phyloP scores from a whole-genome alignment of 2,888 invertebrate species.

The Trichogramma dendrolimi region DNA sequence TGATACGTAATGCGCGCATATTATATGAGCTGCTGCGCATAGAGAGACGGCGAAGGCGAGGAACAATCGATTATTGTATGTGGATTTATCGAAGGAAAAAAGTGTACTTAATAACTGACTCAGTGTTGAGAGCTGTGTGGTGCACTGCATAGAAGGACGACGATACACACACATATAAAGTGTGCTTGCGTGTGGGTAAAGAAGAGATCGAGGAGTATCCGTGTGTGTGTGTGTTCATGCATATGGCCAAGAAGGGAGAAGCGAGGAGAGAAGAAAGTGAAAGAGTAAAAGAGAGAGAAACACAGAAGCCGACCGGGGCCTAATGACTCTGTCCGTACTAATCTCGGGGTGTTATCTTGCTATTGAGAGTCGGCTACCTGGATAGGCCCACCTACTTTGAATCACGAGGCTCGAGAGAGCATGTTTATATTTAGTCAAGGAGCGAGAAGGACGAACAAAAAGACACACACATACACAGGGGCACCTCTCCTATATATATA shows the following conservation, averaged over 20 bases:
- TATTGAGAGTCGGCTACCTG: conserved; percentile 45
- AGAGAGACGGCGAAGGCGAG: too few species aligned
- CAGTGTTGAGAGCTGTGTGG: too few species aligned
- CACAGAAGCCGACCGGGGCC: conserved; percentile 52
- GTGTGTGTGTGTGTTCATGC: conserved; percentile 23
- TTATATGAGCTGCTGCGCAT: too few species aligned
- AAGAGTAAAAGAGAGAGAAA: conserved; percentile 35
- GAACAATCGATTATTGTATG: too few species aligned
- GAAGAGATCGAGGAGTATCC: conserved; percentile 30
- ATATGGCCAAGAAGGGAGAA: too few species aligned
- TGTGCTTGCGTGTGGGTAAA: conserved; percentile 25
- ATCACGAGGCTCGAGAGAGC: conserved; percentile 39
- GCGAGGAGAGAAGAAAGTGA: background rate
- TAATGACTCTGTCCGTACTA: conserved; percentile 52
- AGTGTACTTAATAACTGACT: too few species aligned
- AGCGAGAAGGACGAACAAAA: too few species aligned
- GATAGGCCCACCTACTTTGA: conserved; percentile 51
- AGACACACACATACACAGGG: too few species aligned
- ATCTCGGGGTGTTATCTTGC: conserved; percentile 52
- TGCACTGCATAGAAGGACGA: too few species aligned
- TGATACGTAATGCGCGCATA: too few species aligned
- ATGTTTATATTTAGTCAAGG: background rate
- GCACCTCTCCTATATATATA: background rate
- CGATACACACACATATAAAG: too few species aligned
- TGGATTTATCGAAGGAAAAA: too few species aligned